These are phyloP conservation scores for Neoascia interrupta DNA, from an alignment of 2,888 invertebrate species.

Conservation along the genomic window DNA sequence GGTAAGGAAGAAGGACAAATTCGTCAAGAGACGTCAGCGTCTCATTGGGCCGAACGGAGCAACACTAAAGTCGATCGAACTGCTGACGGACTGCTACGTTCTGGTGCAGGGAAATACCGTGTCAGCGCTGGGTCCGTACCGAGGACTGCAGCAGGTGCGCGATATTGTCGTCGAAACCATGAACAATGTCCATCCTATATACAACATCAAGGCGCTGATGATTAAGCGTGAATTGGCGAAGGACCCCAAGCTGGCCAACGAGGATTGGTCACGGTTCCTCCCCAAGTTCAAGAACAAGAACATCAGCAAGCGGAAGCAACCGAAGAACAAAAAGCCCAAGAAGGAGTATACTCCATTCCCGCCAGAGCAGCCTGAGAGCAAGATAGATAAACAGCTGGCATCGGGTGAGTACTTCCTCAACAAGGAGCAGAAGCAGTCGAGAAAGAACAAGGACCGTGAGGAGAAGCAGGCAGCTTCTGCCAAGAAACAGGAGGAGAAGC, in stretches of 20 bases:
- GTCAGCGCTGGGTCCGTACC: constrained; percentile 96
- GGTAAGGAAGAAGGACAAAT: constrained; percentile 94
- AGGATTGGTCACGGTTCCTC: constrained; percentile 97
- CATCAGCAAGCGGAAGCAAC: constrained; percentile 92
- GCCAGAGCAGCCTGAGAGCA: constrained; percentile 94
- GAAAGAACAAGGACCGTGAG: constrained; percentile 86
- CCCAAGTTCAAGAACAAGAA: constrained; percentile 96
- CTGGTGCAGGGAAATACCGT: constrained; percentile 99
- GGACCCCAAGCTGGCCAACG: constrained; percentile 93
- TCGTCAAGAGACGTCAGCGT: constrained; percentile 95
- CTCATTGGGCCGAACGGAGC: constrained; percentile 99
- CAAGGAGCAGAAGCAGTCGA: constrained; percentile 88
- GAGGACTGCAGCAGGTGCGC: constrained; percentile 91
- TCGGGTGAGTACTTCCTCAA: constrained; percentile 98
- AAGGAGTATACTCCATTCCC: constrained; percentile 99
- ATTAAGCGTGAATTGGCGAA: constrained; percentile 97
- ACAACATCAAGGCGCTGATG: constrained; percentile 98
- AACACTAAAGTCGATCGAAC: constrained; percentile 97
- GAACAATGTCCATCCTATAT: constrained; percentile 99
- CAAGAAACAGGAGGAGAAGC: constrained; percentile 86
- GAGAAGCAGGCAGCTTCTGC: constrained; percentile 88
- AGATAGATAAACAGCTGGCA: constrained; percentile 95
- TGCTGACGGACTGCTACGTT: constrained; percentile 97
- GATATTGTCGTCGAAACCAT: constrained; percentile 97
- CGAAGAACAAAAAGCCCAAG: constrained; percentile 92